Conservation (phyloP, 2,113 vertebrate genomes). For the Caloenas nicobarica region DNA sequence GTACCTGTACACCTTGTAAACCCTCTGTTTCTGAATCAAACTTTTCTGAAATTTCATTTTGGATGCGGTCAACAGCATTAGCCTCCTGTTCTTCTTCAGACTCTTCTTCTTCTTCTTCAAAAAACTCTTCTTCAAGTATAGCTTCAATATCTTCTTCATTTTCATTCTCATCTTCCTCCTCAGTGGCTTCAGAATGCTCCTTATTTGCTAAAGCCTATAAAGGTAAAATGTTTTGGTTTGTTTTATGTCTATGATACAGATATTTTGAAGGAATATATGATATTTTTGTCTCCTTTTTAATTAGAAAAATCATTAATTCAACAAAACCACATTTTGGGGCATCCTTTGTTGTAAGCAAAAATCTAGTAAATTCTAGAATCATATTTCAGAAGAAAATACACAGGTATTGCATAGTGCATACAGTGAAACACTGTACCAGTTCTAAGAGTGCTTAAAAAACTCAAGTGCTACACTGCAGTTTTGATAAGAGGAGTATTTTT, state of each 20-base stretch:
- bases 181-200: slow-evolving; percentile 50
- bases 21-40: slow-evolving; percentile 77
- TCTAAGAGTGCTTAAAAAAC: neutral
- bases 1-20: slow-evolving; percentile 78
- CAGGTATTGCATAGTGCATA: neutral
- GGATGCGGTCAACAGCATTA: slow-evolving; percentile 77
- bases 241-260: neutral
- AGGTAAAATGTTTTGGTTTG: slow-evolving; percentile 21
- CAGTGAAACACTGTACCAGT: neutral
- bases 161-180: slow-evolving; percentile 70
- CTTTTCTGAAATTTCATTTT: slow-evolving; percentile 80
- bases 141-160: slow-evolving; percentile 81
- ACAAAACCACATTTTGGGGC: neutral
- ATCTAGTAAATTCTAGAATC: neutral
- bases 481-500: neutral
- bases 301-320: neutral
- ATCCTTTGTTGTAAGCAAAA: neutral
- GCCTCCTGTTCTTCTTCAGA: slow-evolving; percentile 80
- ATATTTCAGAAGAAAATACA: neutral
- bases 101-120: slow-evolving; percentile 74
- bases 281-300: neutral
- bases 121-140: slow-evolving; percentile 84
- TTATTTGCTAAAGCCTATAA: slow-evolving; percentile 21
- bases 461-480: neutral
- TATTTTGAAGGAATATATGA: neutral